phyloP scores from a whole-genome alignment of 2,888 invertebrate species.

The Smittia aterrima region DNA sequence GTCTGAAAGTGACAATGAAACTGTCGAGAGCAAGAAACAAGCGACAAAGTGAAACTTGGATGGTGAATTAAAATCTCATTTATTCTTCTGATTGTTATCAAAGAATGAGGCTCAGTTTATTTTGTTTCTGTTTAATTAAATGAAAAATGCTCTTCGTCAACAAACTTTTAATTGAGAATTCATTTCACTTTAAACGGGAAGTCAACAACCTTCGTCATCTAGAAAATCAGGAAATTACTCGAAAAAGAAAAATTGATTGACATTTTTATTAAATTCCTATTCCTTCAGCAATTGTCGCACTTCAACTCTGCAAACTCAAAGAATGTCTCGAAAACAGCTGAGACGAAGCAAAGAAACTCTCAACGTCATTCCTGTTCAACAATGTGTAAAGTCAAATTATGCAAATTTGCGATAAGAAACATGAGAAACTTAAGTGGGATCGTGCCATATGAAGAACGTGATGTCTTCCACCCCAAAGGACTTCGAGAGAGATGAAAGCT shows the following conservation, averaged over 20 bases:
- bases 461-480: background rate
- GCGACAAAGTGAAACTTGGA: background rate
- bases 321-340: too few relatives aligned
- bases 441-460: background rate
- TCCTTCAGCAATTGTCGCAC: too few relatives aligned
- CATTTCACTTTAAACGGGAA: background rate
- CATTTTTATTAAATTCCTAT: too few relatives aligned
- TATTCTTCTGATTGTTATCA: background rate
- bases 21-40: background rate
- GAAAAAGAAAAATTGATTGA: too few relatives aligned
- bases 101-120: background rate
- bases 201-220: too few relatives aligned
- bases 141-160: constrained; percentile 4
- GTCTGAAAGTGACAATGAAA: background rate
- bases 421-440: background rate
- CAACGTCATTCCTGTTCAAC: constrained; percentile 24
- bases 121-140: background rate
- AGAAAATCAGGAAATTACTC: too few relatives aligned
- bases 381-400: constrained; percentile 27
- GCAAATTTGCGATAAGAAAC: constrained; percentile 24
- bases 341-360: background rate
- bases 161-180: constrained; percentile 1
- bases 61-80: constrained; percentile 8
- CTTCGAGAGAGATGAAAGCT: too few relatives aligned
- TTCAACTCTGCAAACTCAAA: too few relatives aligned